Percentiles rank a stretch among this genome's conserved stretches.
phyloP scores from a whole-genome alignment of 2,797 vertebrate species.

The Potorous gilbertii region DNA sequence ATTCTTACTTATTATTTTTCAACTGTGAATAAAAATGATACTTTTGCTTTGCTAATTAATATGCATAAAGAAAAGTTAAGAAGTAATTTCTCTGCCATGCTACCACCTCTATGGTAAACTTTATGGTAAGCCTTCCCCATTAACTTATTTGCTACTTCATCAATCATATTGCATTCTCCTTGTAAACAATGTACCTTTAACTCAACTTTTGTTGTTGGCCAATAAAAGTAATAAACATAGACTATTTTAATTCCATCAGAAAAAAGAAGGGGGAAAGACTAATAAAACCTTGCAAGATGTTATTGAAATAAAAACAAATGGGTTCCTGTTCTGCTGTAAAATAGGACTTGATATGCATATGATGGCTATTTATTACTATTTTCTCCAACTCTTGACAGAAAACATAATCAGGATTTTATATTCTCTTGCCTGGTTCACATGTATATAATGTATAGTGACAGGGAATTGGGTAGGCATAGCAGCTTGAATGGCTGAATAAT shows the following conservation, averaged over 20 bases:
- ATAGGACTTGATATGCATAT: conserved; percentile 15
- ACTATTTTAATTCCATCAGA: conserved; percentile 27
- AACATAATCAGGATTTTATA: conserved; percentile 75
- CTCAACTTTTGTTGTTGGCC: conserved; percentile 54
- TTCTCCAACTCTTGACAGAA: conserved; percentile 72
- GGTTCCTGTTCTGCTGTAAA: conserved; percentile 54
- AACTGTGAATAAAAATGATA: not conserved
- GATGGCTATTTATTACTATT: conserved; percentile 1
- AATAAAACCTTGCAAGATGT: conserved; percentile 48
- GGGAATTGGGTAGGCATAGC: conserved; percentile 64
- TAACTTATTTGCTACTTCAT: not conserved
- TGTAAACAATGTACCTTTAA: not conserved
- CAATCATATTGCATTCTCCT: not conserved
- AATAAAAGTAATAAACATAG: conserved; percentile 47
- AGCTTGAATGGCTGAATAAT: conserved; percentile 71
- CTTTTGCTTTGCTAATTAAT: conserved; percentile 8
- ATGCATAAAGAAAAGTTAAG: not conserved
- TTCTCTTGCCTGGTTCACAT: conserved; percentile 47
- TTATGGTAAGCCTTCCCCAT: not conserved
- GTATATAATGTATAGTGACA: conserved; percentile 75
- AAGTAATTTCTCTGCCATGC: not conserved
- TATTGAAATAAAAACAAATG: conserved; percentile 51
- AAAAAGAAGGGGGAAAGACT: conserved; percentile 61
- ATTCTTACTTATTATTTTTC: not conserved
- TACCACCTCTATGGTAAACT: not conserved